Evolutionary conservation across 2,113 vertebrate species (phyloP).

Genomic region (Microtus ochrogaster): DNA sequence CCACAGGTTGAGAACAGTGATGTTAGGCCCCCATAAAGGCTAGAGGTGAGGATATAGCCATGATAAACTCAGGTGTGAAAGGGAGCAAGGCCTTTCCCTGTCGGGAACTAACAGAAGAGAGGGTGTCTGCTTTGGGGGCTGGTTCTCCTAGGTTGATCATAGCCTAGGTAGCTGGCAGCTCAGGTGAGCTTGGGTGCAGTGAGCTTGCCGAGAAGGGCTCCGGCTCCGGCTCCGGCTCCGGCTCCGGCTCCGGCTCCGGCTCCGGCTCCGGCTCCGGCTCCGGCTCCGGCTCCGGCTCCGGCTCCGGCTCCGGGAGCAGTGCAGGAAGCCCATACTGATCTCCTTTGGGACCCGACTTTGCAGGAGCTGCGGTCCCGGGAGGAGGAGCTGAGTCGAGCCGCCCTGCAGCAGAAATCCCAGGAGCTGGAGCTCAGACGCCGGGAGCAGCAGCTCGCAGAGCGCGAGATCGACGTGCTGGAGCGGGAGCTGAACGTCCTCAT

Average conservation of each 20-base stretch:
- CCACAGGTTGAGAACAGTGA: not conserved
- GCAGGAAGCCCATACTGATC: not conserved
- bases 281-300: no score
- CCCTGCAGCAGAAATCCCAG: slow-evolving; percentile 96
- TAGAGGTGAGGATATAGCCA: not conserved
- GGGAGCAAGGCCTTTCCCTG: not conserved
- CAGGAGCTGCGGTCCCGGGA: slow-evolving; percentile 96
- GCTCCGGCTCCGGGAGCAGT: no score
- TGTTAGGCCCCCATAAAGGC: not conserved
- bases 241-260: no score
- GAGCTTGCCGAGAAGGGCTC: not conserved
- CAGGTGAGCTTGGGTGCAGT: not conserved
- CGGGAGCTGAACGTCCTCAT: slow-evolving; percentile 97
- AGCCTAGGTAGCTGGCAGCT: not conserved
- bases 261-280: no score
- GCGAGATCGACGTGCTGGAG: slow-evolving; percentile 96
- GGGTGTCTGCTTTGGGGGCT: not conserved
- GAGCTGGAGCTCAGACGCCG: slow-evolving; percentile 94
- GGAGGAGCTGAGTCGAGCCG: slow-evolving; percentile 95
- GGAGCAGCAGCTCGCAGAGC: slow-evolving; percentile 94
- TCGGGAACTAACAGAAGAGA: not conserved
- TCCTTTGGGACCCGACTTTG: not conserved
- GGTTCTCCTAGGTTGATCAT: not conserved
- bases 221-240: no score
- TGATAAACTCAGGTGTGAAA: not conserved